A percentile compares a stretch with the other conserved stretches of the same genome.
Conservation (phyloP, 2,797 vertebrate species). For the Taeniopygia guttata region DNA sequence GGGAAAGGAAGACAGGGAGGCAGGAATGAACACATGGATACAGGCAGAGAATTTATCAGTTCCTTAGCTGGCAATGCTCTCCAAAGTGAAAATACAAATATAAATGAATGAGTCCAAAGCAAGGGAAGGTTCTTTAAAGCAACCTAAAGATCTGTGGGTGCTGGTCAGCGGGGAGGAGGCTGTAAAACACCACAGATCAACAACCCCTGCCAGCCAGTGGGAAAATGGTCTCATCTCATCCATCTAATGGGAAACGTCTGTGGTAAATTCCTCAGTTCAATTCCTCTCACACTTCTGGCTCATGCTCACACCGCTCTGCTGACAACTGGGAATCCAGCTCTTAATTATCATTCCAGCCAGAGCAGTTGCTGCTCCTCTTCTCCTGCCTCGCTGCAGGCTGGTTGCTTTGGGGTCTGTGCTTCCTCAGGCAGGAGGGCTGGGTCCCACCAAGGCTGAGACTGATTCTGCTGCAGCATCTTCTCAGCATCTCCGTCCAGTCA, state of each 20-base stretch:
- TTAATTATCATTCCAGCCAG: slow-evolving; percentile 30
- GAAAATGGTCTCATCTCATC: background rate
- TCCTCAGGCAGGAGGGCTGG: background rate
- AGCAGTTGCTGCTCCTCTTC: background rate
- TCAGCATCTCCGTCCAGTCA: background rate
- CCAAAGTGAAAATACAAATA: background rate
- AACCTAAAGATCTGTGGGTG: background rate
- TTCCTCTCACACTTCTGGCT: background rate
- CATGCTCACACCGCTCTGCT: background rate
- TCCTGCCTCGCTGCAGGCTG: background rate
- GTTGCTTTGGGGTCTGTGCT: background rate
- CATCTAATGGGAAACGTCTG: background rate
- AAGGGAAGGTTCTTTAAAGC: background rate
- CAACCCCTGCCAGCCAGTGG: background rate
- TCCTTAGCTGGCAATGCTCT: background rate
- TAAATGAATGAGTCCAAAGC: background rate
- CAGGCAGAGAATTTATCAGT: background rate
- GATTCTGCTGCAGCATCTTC: background rate
- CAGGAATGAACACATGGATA: background rate
- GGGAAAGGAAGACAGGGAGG: background rate
- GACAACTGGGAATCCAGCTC: slow-evolving; percentile 3
- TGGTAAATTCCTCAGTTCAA: background rate
- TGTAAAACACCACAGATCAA: background rate
- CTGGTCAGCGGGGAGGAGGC: background rate
- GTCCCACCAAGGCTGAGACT: background rate